Base-by-base conservation (phyloP, 2,888 invertebrate species). In the Patella depressa region DNA sequence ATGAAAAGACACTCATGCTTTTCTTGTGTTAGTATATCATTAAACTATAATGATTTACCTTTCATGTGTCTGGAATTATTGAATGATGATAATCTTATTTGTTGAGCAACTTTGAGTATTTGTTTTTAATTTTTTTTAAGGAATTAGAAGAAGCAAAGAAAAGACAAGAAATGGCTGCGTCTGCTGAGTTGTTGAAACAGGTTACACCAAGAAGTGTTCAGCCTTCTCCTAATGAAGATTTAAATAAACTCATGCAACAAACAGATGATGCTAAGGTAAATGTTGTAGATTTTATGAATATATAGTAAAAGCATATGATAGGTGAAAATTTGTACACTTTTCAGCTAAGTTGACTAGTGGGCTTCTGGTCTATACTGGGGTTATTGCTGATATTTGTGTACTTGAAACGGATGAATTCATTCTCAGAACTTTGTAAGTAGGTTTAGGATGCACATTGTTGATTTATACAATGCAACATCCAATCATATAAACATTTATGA, bases 181-280 rank as follows among this genome's bases (percentile, higher is more conserved):
- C 80, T 14, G 83, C 85, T 74, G 81, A 81, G 11, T 24, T 24
- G 24, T 65, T 65, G 24, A 65, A 65, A 24, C 11, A 65, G 24
- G 65, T 65, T 24, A 14, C 24, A 65, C 65, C 65, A 19, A 15
- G 65, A 24, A 59, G 54, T 53, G 53, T 45, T 80, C 80, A 65
- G 76, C 81, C 82, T 34, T 80, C 82, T 14, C 80, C 84, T 9
- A 86, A 88, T 69, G 85, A 86, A 74, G 88, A 89, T 70, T 78
- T 88, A 69, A 83, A 79, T 53, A 84, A 84, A 73, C 83, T 90
- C 53, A 83, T 89, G 85, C 87, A 88, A 74, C 89, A 89, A 80
- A 90, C 89, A 24, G 90, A 90, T 81, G 90, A 89, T 85, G 90
- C 89, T 11, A 90, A 90, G 87, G 90, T 89, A 81, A 75, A 45